Percentiles rank a stretch among this genome's conserved stretches.
These are phyloP conservation scores for Limanda limanda DNA, from an alignment of 2,113 vertebrate species.

Conservation along the genomic window DNA sequence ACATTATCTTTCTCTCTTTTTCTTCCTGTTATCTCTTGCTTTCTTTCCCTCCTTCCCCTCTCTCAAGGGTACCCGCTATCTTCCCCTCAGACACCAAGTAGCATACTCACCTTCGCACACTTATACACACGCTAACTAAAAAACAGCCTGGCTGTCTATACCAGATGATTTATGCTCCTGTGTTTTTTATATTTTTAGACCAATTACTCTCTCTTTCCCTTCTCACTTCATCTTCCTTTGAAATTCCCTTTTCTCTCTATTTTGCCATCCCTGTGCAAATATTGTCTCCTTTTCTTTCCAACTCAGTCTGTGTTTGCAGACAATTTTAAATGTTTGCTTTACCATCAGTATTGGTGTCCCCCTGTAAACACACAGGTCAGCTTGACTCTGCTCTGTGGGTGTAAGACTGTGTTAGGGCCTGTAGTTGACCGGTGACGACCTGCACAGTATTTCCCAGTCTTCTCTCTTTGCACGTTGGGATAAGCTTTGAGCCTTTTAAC, in stretches of 20 bases:
- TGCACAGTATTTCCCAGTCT: background rate
- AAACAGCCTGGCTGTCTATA: constrained; percentile 54
- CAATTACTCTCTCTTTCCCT: constrained; percentile 51
- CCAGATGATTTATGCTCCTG: constrained; percentile 70
- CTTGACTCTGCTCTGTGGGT: constrained; percentile 13
- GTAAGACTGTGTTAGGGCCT: background rate
- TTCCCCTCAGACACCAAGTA: constrained; percentile 33
- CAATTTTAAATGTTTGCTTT: constrained; percentile 33
- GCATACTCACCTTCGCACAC: constrained; percentile 33
- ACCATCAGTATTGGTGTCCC: background rate
- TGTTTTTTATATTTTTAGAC: constrained; percentile 68
- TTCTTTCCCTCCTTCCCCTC: constrained; percentile 15
- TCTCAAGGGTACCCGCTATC: constrained; percentile 56
- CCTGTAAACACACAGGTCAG: constrained; percentile 7
- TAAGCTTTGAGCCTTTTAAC: background rate
- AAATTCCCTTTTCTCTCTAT: background rate
- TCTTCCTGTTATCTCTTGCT: constrained; percentile 14
- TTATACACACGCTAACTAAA: constrained; percentile 19
- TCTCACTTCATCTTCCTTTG: constrained; percentile 8
- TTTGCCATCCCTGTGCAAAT: constrained; percentile 14
- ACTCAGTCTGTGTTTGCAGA: constrained; percentile 22
- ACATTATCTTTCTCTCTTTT: constrained; percentile 7
- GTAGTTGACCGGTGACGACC: background rate
- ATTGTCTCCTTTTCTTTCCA: background rate
- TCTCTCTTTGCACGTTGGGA: constrained; percentile 12